These are phyloP conservation scores for Tiphia femorata DNA, from an alignment of 2,888 invertebrate species.

Conservation along the genomic window DNA sequence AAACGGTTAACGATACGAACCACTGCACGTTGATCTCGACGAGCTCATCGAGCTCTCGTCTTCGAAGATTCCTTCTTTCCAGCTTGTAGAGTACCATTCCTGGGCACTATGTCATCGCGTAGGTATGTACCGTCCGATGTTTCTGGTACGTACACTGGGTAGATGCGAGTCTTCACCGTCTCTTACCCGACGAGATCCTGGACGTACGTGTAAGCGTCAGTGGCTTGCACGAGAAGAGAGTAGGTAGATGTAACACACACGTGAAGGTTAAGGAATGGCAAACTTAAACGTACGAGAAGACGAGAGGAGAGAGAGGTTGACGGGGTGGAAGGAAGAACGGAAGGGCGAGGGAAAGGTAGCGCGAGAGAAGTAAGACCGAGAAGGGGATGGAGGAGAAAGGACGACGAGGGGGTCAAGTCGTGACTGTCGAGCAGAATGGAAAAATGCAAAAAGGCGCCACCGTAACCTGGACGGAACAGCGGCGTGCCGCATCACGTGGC, in stretches of 20 bases:
- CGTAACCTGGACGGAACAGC: conserved; percentile 40
- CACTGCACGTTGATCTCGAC: no score
- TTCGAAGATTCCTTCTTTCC: no score
- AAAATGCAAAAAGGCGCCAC: conserved; percentile 53
- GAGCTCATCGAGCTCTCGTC: no score
- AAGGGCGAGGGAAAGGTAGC: conserved; percentile 26
- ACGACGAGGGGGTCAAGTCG: conserved; percentile 43
- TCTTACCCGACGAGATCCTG: conserved; percentile 7
- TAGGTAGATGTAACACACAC: conserved; percentile 32
- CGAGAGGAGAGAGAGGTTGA: conserved; percentile 24
- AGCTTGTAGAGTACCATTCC: no score
- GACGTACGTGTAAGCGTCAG: conserved; percentile 20
- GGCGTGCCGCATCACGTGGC: no score
- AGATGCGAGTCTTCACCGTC: conserved; percentile 13
- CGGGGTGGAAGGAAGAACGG: background rate
- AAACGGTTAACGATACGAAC: no score
- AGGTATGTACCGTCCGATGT: background rate
- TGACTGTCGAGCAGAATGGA: conserved; percentile 45
- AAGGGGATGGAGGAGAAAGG: no score
- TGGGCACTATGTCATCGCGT: no score
- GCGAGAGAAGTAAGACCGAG: conserved; percentile 4
- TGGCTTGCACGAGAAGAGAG: conserved; percentile 6
- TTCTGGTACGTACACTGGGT: conserved; percentile 5
- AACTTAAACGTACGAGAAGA: conserved; percentile 42
- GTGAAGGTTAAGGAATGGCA: conserved; percentile 36